Conservation (phyloP, 2,113 vertebrate species). For the Silurus asotus region DNA sequence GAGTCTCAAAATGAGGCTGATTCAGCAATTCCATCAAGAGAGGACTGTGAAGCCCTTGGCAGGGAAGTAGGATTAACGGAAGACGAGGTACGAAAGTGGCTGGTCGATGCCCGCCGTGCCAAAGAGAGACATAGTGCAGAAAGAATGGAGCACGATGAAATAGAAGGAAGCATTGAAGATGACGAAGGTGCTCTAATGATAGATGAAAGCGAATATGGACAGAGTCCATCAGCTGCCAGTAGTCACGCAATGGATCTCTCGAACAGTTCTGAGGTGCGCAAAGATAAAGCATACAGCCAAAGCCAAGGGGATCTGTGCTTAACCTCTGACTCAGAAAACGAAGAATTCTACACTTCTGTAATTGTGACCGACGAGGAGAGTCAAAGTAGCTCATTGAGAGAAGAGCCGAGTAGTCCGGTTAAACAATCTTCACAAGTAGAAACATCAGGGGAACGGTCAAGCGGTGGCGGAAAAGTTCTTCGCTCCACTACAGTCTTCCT, state of each 20-base stretch:
- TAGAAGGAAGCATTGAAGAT: constrained; percentile 65
- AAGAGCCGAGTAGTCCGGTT: constrained; percentile 62
- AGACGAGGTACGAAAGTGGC: constrained; percentile 73
- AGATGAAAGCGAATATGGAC: constrained; percentile 67
- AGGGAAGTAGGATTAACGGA: constrained; percentile 74
- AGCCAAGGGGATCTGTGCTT: constrained; percentile 67
- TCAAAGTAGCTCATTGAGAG: constrained; percentile 65
- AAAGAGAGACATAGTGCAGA: constrained; percentile 63
- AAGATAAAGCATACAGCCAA: constrained; percentile 53
- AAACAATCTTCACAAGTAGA: constrained; percentile 64
- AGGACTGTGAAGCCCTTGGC: constrained; percentile 76
- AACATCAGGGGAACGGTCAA: constrained; percentile 57
- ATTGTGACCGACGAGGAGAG: constrained; percentile 77
- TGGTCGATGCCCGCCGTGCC: constrained; percentile 64
- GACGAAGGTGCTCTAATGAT: constrained; percentile 71
- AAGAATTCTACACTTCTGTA: constrained; percentile 74
- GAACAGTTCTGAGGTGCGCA: constrained; percentile 61
- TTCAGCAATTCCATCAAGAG: constrained; percentile 70
- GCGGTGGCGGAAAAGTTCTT: constrained; percentile 72
- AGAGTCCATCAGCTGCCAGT: constrained; percentile 57
- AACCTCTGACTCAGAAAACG: constrained; percentile 76
- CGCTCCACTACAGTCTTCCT: constrained; percentile 77
- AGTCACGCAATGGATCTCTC: constrained; percentile 73
- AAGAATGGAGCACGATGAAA: constrained; percentile 29
- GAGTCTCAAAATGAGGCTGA: constrained; percentile 75